Conservation (phyloP, 2,888 invertebrate genomes). For the Drosophila siamana region DNA sequence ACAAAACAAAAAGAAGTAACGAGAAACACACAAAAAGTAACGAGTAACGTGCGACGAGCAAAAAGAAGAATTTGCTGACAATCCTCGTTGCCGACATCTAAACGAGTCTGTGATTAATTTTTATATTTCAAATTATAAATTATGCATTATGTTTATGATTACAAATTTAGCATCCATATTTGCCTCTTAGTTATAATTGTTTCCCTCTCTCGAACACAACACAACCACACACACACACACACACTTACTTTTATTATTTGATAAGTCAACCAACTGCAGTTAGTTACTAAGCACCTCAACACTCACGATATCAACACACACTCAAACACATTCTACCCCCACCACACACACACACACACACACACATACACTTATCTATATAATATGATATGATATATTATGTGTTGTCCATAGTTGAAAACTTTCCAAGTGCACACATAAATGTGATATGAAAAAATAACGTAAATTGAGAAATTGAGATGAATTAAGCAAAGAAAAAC, state of each 20-base stretch:
- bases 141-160: slow-evolving; percentile 25
- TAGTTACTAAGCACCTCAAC: slow-evolving; percentile 38
- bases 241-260: slow-evolving; percentile 41
- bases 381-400: slow-evolving; percentile 22
- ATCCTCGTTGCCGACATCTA: slow-evolving; percentile 25
- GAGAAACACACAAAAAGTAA: slow-evolving; percentile 10
- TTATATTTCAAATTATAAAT: slow-evolving; percentile 38
- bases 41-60: neutral
- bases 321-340: slow-evolving; percentile 5
- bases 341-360: slow-evolving; percentile 22
- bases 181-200: slow-evolving; percentile 45
- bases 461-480: slow-evolving; percentile 4
- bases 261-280: slow-evolving; percentile 35
- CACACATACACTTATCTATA: slow-evolving; percentile 15
- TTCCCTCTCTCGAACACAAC: slow-evolving; percentile 10
- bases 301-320: slow-evolving; percentile 24
- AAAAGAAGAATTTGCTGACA: slow-evolving; percentile 14
- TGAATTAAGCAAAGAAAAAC: slow-evolving; percentile 9
- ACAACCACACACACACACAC: slow-evolving; percentile 18
- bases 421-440: slow-evolving; percentile 38
- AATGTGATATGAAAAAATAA: slow-evolving; percentile 46
- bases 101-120: slow-evolving; percentile 75
- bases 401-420: slow-evolving; percentile 40
- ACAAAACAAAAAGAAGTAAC: slow-evolving; percentile 2
- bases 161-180: slow-evolving; percentile 30